Percentiles rank a stretch among this genome's conserved stretches.
phyloP scores from a whole-genome alignment of 2,113 vertebrate genomes.

The Morphnarchus princeps region DNA sequence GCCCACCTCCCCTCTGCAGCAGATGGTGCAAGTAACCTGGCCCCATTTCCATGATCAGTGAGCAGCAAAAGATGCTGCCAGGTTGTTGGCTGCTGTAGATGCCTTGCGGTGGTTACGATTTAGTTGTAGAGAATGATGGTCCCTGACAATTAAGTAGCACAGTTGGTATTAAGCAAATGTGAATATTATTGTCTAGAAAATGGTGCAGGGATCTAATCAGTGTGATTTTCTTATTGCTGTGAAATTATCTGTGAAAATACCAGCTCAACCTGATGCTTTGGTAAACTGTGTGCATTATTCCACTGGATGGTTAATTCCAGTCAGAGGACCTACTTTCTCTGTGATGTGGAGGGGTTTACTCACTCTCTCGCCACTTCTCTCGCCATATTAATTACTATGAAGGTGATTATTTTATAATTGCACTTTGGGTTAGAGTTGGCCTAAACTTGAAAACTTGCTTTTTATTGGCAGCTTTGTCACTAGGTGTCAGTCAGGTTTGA shows the following conservation, averaged over 20 bases:
- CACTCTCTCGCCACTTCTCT: background rate
- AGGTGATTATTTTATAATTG: background rate
- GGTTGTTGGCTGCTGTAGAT: background rate
- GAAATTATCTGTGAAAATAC: constrained; percentile 41
- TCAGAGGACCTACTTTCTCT: background rate
- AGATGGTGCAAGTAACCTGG: constrained; percentile 10
- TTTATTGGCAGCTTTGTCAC: background rate
- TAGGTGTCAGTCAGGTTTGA: background rate
- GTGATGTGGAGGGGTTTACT: background rate
- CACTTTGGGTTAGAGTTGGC: background rate
- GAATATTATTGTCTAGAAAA: constrained; percentile 27
- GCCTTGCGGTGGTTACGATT: background rate
- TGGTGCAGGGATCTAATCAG: background rate
- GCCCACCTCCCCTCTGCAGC: background rate
- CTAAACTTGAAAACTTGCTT: background rate
- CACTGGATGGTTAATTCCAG: background rate
- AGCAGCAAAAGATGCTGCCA: background rate
- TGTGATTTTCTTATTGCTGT: constrained; percentile 21
- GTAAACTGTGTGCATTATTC: background rate
- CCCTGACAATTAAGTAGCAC: background rate
- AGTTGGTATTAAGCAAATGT: constrained; percentile 22
- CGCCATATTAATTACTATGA: background rate
- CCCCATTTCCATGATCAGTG: background rate
- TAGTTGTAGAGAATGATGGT: constrained; percentile 14
- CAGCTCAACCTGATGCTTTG: background rate